phyloP scores from a whole-genome alignment of 1,140 invertebrate genomes.

The Musca vetustissima region DNA sequence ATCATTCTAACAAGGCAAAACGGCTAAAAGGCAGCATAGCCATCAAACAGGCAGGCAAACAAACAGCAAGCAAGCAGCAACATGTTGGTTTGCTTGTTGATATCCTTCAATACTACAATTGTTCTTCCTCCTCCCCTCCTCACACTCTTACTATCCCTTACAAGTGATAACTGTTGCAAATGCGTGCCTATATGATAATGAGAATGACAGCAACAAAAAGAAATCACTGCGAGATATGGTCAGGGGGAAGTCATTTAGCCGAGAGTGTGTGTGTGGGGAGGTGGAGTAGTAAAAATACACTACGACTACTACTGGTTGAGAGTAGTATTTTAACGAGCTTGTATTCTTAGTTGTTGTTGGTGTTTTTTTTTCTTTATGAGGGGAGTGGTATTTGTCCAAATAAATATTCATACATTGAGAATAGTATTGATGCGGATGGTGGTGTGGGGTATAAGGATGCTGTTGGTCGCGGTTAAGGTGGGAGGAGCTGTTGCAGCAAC shows the following conservation, averaged over 20 bases:
- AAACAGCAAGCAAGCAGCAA: not conserved
- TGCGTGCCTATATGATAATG: constrained; percentile 10
- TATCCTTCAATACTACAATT: not conserved
- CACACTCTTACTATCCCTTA: too few species aligned
- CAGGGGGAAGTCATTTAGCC: not conserved
- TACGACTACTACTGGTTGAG: too few species aligned
- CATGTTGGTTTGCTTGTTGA: not conserved
- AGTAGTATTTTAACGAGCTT: too few species aligned
- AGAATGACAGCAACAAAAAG: not conserved
- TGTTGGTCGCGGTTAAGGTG: not conserved
- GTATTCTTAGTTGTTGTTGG: not conserved
- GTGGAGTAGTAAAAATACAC: too few species aligned
- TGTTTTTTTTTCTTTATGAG: too few species aligned
- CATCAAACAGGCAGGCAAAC: too few species aligned
- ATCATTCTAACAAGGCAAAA: not conserved
- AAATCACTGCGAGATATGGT: not conserved
- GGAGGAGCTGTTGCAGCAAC: constrained; percentile 20
- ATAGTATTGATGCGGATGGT: not conserved
- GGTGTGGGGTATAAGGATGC: not conserved
- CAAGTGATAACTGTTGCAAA: constrained; percentile 10
- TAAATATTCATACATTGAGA: not conserved
- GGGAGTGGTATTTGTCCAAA: not conserved
- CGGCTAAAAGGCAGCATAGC: too few species aligned
- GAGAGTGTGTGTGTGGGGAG: too few species aligned
- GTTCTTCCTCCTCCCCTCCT: too few species aligned